Base-by-base conservation (phyloP, 2,797 vertebrate species). In the Malurus splendens region DNA sequence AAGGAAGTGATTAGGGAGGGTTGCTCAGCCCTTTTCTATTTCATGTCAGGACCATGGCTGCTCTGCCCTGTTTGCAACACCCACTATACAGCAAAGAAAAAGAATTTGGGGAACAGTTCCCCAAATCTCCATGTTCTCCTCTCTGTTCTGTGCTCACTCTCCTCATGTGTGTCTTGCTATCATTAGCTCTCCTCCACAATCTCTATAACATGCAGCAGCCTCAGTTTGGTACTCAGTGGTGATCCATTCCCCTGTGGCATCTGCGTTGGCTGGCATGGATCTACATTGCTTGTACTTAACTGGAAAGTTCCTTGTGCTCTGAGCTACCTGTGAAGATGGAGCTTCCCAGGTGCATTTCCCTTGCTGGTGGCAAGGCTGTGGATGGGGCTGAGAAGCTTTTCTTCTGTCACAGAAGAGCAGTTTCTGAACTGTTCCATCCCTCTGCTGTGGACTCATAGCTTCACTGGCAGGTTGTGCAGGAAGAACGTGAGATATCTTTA, bases 121-220 rank as follows among this genome's bases (percentile, higher is more conserved):
- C n/a, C 52, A 50, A 13, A 13, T 9, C 33, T 72, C 20, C 45
- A 9, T 33, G n/a, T 28, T 70, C 48, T 55, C 14, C 22, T 51
- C 25, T 60, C 18, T 11, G 4, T 8, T 27, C n/a, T 1, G 0
- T 71, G 24, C 9, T 48, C 20, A 2, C 32, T 32, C 36, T 60
- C 39, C 28, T 87, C 16, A 15, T 25, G 24, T 5, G 3, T 5
- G 14, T 48, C 48, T 73, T 73, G 57, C 47, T 52, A 6, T n/a
- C 8, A 0, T n/a, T 44, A 18, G 30, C 14, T 76, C 56, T 78
- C 39, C 36, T 59, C 20, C 7, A 1, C 30, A 32, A 3, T 23
- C 33, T 71, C 52, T 18, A 1, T 50, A 38, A 5, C 27, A 28
- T 6, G 28, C 15, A 51, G 38, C 20, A 76, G 18, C 10, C 33